These are phyloP conservation scores for Caenorhabditis macrosperma DNA, from an alignment of 2,888 invertebrate genomes.

Conservation along the genomic window DNA sequence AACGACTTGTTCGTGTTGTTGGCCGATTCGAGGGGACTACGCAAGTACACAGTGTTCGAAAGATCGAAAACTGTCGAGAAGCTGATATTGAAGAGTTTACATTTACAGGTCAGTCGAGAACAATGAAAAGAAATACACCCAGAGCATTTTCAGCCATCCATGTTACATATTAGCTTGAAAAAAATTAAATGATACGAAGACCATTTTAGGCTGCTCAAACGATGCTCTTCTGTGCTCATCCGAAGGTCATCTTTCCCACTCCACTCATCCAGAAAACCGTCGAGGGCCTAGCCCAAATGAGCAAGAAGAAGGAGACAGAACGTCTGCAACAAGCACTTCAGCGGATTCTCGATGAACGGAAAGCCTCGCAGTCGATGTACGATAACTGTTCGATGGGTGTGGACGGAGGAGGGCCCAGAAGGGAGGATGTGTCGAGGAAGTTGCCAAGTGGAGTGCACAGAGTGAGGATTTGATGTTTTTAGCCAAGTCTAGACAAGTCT, in stretches of 20 bases:
- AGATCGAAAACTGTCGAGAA: constrained; percentile 61
- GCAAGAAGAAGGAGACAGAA: constrained; percentile 54
- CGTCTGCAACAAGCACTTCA: constrained; percentile 25
- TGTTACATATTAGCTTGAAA: not conserved
- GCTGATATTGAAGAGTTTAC: constrained; percentile 50
- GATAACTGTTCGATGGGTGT: constrained; percentile 33
- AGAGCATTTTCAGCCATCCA: too few species aligned
- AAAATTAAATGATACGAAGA: not conserved
- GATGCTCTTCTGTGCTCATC: constrained; percentile 18
- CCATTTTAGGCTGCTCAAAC: constrained; percentile 41
- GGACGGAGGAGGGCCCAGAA: not conserved
- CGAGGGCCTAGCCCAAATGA: constrained; percentile 47
- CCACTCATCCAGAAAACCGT: constrained; percentile 23
- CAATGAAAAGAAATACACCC: too few species aligned
- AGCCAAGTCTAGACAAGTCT: constrained; percentile 6
- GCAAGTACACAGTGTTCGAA: constrained; percentile 65
- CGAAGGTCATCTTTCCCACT: constrained; percentile 9
- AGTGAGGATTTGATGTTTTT: constrained; percentile 11
- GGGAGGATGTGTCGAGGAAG: constrained; percentile 14
- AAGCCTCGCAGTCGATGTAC: constrained; percentile 39
- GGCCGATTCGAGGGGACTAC: constrained; percentile 56
- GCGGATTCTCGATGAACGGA: constrained; percentile 35
- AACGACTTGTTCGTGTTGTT: constrained; percentile 67
- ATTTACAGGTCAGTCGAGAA: constrained; percentile 53
- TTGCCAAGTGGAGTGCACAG: constrained; percentile 60